Evolutionary conservation across 2,888 invertebrate genomes (phyloP).

Genomic region (Fragum sueziense): DNA sequence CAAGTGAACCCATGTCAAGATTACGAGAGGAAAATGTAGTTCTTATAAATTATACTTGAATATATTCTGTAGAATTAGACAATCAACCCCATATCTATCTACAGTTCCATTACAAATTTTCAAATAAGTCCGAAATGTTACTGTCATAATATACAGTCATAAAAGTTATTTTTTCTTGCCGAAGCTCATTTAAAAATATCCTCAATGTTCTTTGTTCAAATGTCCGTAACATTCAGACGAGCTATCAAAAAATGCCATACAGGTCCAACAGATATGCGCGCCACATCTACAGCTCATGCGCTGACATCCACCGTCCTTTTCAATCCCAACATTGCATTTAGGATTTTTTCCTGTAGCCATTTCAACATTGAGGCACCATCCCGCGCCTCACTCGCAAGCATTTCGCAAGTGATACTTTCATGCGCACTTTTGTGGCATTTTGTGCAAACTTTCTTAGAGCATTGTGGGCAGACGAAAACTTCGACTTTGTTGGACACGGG

Average conservation of each 20-base stretch:
- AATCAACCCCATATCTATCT: too few relatives aligned
- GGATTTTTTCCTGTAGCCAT: slow-evolving; percentile 73
- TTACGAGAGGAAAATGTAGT: too few relatives aligned
- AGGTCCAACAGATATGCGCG: slow-evolving; percentile 76
- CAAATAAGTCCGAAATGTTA: too few relatives aligned
- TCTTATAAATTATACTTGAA: too few relatives aligned
- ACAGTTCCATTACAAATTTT: too few relatives aligned
- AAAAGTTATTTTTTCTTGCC: too few relatives aligned
- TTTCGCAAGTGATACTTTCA: slow-evolving; percentile 71
- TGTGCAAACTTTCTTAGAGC: slow-evolving; percentile 67
- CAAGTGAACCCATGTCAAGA: too few relatives aligned
- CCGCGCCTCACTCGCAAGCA: slow-evolving; percentile 57
- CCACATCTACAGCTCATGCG: slow-evolving; percentile 74
- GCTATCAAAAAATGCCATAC: slow-evolving; percentile 60
- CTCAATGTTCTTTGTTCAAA: slow-evolving; percentile 58
- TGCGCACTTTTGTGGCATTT: slow-evolving; percentile 72
- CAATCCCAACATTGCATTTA: slow-evolving; percentile 68
- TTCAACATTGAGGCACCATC: slow-evolving; percentile 53
- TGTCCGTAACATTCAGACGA: slow-evolving; percentile 70
- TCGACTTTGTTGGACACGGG: slow-evolving; percentile 56
- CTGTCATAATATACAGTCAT: too few relatives aligned
- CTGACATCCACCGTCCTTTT: slow-evolving; percentile 76
- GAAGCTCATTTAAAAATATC: slow-evolving; percentile 42
- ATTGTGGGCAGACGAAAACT: slow-evolving; percentile 66
- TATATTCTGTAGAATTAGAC: too few relatives aligned